phyloP scores from a whole-genome alignment of 2,113 vertebrate genomes.

The Psettodes erumei region DNA sequence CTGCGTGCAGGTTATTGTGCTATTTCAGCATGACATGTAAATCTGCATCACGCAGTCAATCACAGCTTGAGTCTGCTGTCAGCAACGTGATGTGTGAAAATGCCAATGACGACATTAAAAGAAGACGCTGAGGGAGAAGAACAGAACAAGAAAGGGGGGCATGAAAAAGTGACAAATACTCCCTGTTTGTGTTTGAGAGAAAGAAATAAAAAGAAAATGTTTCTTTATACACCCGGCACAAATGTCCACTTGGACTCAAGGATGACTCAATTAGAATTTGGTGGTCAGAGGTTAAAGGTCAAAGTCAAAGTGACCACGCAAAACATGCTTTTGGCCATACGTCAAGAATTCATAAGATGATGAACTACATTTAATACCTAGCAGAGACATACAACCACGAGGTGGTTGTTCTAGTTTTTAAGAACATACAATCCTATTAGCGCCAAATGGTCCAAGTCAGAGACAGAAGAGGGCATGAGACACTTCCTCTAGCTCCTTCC shows the following conservation, averaged over 20 bases:
- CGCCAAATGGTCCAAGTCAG: constrained; percentile 16
- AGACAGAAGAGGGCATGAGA: constrained; percentile 1
- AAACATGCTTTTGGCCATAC: background rate
- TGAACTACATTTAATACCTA: background rate
- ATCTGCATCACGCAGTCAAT: constrained; percentile 69
- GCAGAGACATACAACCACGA: background rate
- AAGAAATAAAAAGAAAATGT: background rate
- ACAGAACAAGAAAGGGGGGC: background rate
- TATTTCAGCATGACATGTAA: constrained; percentile 72
- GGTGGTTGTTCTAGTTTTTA: background rate
- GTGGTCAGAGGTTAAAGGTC: background rate
- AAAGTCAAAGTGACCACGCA: background rate
- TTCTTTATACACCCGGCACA: too few species aligned
- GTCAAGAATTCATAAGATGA: background rate
- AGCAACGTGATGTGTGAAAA: constrained; percentile 44
- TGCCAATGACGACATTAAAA: constrained; percentile 20
- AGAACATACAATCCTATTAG: background rate
- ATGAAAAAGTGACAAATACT: background rate
- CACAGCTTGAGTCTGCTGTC: constrained; percentile 42
- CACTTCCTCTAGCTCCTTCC: background rate
- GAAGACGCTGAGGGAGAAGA: constrained; percentile 12
- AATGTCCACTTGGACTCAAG: too few species aligned
- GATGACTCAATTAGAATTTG: background rate
- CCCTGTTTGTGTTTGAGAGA: constrained; percentile 2
- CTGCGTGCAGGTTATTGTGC: constrained; percentile 76